Evolutionary conservation across 2,113 vertebrate genomes (phyloP).

Genomic region (Chiloscyllium plagiosum): DNA sequence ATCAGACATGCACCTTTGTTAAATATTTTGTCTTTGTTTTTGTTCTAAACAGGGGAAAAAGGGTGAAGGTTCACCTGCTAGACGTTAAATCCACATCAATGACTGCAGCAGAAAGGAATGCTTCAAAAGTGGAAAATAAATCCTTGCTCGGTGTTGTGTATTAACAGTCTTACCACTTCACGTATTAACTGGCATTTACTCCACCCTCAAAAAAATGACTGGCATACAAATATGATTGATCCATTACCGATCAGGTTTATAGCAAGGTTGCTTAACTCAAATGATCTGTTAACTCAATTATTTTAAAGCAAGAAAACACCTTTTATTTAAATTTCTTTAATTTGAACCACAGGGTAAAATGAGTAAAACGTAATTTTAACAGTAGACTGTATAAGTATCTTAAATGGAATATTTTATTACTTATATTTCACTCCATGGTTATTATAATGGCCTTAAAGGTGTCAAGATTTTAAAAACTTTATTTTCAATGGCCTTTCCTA

Average conservation of each 20-base stretch:
- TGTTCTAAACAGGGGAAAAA: slow-evolving; percentile 22
- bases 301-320: background rate
- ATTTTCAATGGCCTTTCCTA: background rate
- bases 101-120: slow-evolving; percentile 2
- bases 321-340: slow-evolving; percentile 29
- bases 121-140: slow-evolving; percentile 7
- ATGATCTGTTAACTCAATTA: slow-evolving; percentile 25
- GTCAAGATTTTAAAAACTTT: background rate
- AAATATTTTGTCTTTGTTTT: background rate
- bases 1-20: background rate
- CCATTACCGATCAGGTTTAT: background rate
- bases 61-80: slow-evolving; percentile 25
- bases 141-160: slow-evolving; percentile 8
- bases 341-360: background rate
- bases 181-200: slow-evolving; percentile 30
- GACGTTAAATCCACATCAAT: slow-evolving; percentile 22
- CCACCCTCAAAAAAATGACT: slow-evolving; percentile 1
- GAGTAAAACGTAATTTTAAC: background rate
- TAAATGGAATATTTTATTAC: slow-evolving; percentile 29
- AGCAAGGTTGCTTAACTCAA: background rate
- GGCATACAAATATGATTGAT: background rate
- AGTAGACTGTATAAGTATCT: background rate
- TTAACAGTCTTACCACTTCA: slow-evolving; percentile 28
- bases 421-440: slow-evolving; percentile 3
- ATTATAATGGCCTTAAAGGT: slow-evolving; percentile 20